A percentile compares a stretch with the other conserved stretches of the same genome.
Evolutionary conservation across 2,888 invertebrate genomes (phyloP).

Genomic region (Tenthredo distinguenda): DNA sequence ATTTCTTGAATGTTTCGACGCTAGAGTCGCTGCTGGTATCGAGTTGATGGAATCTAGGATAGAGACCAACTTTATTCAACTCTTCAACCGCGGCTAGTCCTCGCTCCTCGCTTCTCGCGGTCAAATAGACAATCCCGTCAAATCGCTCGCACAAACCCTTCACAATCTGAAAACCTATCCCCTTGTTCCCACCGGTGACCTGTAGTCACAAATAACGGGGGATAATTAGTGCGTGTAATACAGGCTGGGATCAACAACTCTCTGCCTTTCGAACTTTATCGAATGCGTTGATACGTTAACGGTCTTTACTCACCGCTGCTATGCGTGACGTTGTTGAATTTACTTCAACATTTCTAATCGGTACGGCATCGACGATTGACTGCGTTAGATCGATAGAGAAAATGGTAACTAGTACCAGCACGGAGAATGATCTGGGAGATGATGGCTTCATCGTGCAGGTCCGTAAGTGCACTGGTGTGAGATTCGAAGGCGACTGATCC

Average conservation of each 20-base stretch:
- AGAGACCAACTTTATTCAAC: conserved; percentile 80
- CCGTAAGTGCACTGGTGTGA: background rate
- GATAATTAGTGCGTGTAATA: background rate
- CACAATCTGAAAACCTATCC: conserved; percentile 86
- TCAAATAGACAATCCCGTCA: conserved; percentile 85
- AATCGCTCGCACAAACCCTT: conserved; percentile 84
- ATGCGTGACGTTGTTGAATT: background rate
- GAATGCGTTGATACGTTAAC: background rate
- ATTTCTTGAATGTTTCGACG: conserved; percentile 81
- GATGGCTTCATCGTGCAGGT: background rate
- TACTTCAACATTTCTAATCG: background rate
- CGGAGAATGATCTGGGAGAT: background rate
- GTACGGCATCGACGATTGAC: background rate
- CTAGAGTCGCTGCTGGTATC: conserved; percentile 84
- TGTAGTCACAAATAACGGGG: conserved; percentile 60
- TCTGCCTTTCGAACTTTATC: background rate
- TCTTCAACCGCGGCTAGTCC: conserved; percentile 82
- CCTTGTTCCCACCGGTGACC: conserved; percentile 87
- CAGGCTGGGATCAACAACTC: background rate
- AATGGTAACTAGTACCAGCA: background rate
- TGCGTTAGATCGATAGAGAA: background rate
- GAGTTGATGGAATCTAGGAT: conserved; percentile 84
- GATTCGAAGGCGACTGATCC: background rate
- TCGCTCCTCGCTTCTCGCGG: conserved; percentile 81
- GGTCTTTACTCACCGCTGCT: background rate